Conservation (phyloP, 1,140 invertebrate genomes). For the Zeugodacus cucurbitae region DNA sequence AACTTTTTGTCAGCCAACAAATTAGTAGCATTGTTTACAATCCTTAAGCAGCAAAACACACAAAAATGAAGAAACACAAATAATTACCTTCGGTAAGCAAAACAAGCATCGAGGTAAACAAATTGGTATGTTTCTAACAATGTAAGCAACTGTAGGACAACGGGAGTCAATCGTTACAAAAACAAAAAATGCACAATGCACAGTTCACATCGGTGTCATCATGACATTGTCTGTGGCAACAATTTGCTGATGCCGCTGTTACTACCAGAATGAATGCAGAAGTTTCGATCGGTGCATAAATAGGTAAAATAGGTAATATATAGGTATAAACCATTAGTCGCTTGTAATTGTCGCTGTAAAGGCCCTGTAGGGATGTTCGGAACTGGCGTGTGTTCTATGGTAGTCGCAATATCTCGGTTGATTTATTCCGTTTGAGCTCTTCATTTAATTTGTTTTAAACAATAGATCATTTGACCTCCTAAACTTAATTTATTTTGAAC, state of each 20-base stretch:
- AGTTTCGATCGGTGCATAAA: not conserved
- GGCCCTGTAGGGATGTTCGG: too few relatives aligned
- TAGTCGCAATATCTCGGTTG: too few relatives aligned
- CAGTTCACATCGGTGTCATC: not conserved
- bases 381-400: too few relatives aligned
- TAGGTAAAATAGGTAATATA: not conserved
- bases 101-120: not conserved
- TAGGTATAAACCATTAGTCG: too few relatives aligned
- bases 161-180: not conserved
- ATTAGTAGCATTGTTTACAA: not conserved
- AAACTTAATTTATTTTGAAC: too few relatives aligned
- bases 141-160: not conserved
- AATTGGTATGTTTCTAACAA: not conserved
- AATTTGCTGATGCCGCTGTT: not conserved
- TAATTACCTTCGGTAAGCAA: not conserved
- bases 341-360: too few relatives aligned
- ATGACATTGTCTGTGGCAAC: not conserved
- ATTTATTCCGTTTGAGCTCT: too few relatives aligned
- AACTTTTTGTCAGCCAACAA: too few relatives aligned
- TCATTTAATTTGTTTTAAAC: too few relatives aligned
- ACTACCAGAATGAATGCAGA: not conserved
- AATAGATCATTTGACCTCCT: too few relatives aligned
- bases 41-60: not conserved
- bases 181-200: not conserved
- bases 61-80: not conserved